Evolutionary conservation across 1,140 invertebrate species (phyloP).

Genomic region (Cydia fagiglandana): DNA sequence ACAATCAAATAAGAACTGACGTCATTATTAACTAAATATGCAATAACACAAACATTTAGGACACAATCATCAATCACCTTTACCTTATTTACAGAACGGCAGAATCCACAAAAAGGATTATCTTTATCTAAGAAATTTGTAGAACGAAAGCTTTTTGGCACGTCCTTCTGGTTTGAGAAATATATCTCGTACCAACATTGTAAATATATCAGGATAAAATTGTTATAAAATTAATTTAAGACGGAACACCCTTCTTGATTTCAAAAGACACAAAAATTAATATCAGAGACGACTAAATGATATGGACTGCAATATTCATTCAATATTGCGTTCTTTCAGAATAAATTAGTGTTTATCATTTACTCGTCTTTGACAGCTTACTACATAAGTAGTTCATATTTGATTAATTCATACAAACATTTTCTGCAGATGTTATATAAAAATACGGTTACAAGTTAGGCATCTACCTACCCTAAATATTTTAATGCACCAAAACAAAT

Average conservation of each 20-base stretch:
- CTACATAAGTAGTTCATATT: not conserved
- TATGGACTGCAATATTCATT: not conserved
- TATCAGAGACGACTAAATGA: not conserved
- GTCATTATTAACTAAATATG: too few relatives aligned
- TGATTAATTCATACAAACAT: not conserved
- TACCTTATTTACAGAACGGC: not conserved
- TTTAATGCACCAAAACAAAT: conserved; percentile 11
- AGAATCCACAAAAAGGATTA: not conserved
- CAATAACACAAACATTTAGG: too few relatives aligned
- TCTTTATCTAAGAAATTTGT: not conserved
- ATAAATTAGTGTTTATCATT: not conserved
- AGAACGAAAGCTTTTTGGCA: conserved; percentile 2
- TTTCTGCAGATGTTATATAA: not conserved
- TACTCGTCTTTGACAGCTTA: not conserved
- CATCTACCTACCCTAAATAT: not conserved
- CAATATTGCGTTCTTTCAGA: not conserved
- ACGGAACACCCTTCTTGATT: too few relatives aligned
- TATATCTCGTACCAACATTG: not conserved
- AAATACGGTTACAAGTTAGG: not conserved
- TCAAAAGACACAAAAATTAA: not conserved
- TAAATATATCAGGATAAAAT: not conserved
- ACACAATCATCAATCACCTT: too few relatives aligned
- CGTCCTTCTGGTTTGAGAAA: conserved; percentile 1
- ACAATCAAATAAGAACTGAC: too few relatives aligned
- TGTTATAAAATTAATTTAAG: not conserved